Conservation (phyloP, 2,113 vertebrate species). For the Morphnarchus princeps region DNA sequence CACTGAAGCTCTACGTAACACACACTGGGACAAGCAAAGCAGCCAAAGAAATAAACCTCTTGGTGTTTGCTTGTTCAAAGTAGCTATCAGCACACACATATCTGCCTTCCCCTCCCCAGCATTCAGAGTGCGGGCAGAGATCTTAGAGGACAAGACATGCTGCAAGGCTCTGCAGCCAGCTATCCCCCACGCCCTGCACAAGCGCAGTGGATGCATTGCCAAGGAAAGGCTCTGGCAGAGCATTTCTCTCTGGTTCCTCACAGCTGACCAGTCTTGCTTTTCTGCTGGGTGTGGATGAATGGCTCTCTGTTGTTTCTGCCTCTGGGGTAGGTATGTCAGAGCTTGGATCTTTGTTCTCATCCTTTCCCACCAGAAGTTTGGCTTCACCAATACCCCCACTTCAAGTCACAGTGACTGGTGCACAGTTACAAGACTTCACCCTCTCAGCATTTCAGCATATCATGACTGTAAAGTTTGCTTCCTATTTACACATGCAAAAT, state of each 20-base stretch:
- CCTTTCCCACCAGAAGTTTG: neutral
- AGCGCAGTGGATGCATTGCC: neutral
- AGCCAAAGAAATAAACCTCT: neutral
- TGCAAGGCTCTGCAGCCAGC: neutral
- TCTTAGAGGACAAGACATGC: neutral
- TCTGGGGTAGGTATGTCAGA: neutral
- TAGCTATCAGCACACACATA: neutral
- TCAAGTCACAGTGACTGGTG: neutral
- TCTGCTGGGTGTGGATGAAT: neutral
- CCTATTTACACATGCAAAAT: neutral
- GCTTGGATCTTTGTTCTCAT: neutral
- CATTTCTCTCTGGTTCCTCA: neutral
- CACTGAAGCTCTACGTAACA: neutral
- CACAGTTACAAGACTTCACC: neutral
- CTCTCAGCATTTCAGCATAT: neutral
- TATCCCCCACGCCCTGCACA: neutral
- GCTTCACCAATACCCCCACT: neutral
- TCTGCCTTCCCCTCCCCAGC: fast-evolving
- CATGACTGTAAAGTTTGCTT: neutral
- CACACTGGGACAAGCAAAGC: neutral
- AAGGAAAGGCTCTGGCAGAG: neutral
- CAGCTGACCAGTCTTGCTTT: neutral
- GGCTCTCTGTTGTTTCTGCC: neutral
- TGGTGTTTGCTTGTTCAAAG: neutral
- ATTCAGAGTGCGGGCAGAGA: neutral